Percentiles rank a stretch among this genome's conserved stretches.
These are phyloP conservation scores for Seriola dumerili DNA, from an alignment of 2,113 vertebrate genomes.

Conservation along the genomic window DNA sequence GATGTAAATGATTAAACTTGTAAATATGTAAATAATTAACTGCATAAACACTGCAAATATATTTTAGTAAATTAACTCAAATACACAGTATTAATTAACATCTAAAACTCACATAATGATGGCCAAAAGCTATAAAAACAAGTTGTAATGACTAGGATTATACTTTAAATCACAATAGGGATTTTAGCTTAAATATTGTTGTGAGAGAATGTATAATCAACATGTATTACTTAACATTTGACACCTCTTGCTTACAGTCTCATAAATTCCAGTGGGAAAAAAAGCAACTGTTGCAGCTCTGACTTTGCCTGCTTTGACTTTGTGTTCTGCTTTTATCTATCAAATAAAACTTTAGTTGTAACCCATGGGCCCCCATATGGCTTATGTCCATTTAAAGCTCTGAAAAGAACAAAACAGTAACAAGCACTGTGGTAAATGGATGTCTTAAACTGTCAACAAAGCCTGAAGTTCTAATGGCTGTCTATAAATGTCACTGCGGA, in stretches of 20 bases:
- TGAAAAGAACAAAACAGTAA: conserved; percentile 24
- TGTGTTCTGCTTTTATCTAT: conserved; percentile 1
- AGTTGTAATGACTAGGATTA: too few relatives aligned
- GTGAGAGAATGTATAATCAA: neutral
- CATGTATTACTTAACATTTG: neutral
- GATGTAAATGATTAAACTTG: too few relatives aligned
- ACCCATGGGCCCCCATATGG: neutral
- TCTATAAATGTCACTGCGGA: conserved; percentile 64
- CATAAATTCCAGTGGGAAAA: neutral
- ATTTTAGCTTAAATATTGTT: neutral
- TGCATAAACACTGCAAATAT: too few relatives aligned
- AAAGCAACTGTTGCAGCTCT: neutral
- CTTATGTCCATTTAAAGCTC: neutral
- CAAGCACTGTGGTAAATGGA: conserved; percentile 31
- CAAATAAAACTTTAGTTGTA: neutral
- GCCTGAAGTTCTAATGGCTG: conserved; percentile 52
- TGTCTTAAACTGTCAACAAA: conserved; percentile 58
- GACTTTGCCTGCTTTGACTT: neutral
- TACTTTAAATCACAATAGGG: neutral
- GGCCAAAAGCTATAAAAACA: too few relatives aligned
- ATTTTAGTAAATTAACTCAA: too few relatives aligned
- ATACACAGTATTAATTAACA: too few relatives aligned
- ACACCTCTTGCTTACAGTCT: neutral
- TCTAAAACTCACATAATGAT: too few relatives aligned
- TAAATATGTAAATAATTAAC: too few relatives aligned